Evolutionary conservation across 2,797 vertebrate genomes (phyloP).

Genomic region (Pseudotriccus pelzelni): DNA sequence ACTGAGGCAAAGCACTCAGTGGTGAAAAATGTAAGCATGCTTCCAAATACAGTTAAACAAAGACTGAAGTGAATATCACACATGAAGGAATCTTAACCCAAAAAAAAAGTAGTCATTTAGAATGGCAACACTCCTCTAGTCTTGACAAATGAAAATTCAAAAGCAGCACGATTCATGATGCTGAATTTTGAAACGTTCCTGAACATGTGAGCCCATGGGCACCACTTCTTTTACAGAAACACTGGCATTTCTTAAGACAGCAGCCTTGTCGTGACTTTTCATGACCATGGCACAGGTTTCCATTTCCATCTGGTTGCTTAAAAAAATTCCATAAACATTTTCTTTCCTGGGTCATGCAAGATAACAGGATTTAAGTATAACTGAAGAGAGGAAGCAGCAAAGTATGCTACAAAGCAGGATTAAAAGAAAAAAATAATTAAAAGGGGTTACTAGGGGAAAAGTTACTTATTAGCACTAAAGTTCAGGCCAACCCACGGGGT

Average conservation of each 20-base stretch:
- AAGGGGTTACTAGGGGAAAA: background rate
- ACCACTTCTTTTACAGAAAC: background rate
- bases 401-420: background rate
- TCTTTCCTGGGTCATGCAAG: background rate
- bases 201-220: background rate
- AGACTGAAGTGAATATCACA: background rate
- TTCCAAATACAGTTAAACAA: background rate
- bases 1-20: background rate
- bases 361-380: background rate
- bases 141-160: background rate
- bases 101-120: background rate
- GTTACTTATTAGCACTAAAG: background rate
- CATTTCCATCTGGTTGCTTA: background rate
- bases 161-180: background rate
- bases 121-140: background rate
- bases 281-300: background rate
- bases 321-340: background rate
- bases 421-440: background rate
- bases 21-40: background rate
- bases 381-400: background rate
- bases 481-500: background rate
- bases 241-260: background rate
- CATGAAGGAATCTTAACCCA: background rate
- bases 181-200: background rate
- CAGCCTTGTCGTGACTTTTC: background rate